These are phyloP conservation scores for Meleagris gallopavo DNA, from an alignment of 2,113 vertebrate genomes.

Conservation along the genomic window DNA sequence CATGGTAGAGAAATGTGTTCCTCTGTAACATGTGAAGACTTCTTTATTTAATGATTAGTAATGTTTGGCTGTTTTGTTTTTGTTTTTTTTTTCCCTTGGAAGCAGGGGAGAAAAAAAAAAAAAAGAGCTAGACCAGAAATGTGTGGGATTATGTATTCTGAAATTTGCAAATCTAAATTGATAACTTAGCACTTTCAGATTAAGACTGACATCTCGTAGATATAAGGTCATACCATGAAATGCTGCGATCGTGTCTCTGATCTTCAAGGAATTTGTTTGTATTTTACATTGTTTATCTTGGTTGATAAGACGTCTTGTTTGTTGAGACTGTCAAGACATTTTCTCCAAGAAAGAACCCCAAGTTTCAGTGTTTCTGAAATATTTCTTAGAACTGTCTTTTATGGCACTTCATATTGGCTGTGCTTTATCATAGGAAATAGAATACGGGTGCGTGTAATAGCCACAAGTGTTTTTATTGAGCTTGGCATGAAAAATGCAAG, in stretches of 20 bases:
- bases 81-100: not conserved
- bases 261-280: not conserved
- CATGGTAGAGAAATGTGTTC: not conserved
- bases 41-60: not conserved
- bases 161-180: not conserved
- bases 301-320: not conserved
- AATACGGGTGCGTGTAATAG: constrained; percentile 59
- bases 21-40: not conserved
- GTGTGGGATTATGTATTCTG: not conserved
- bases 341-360: not conserved
- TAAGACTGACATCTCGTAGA: not conserved
- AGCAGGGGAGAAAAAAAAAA: not conserved
- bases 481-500: constrained; percentile 60
- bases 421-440: constrained; percentile 68
- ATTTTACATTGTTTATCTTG: not conserved
- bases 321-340: not conserved
- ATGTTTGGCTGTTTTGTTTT: not conserved
- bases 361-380: not conserved
- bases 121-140: not conserved
- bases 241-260: not conserved
- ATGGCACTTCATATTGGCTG: constrained; percentile 28
- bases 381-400: constrained; percentile 31
- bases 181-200: not conserved
- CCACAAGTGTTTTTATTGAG: constrained; percentile 64
- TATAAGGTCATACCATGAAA: not conserved